Percentiles rank a stretch among this genome's conserved stretches.
phyloP scores from a whole-genome alignment of 2,797 vertebrate species.

The Danio albolineatus region DNA sequence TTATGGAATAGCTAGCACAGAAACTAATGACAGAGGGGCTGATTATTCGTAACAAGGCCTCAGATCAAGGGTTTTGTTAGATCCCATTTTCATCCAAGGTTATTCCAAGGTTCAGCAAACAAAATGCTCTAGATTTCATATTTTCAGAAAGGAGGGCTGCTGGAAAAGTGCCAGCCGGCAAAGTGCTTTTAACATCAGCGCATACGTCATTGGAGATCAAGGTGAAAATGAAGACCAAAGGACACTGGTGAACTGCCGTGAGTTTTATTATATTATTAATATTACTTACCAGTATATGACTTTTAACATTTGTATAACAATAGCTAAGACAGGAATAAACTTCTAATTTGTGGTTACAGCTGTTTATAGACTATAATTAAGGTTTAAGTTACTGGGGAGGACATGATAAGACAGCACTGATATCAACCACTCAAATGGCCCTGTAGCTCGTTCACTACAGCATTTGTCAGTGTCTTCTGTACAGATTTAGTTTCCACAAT shows the following conservation, averaged over 20 bases:
- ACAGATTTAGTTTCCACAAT: background rate
- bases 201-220: background rate
- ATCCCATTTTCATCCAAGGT: conserved; percentile 25
- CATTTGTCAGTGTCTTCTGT: background rate
- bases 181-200: background rate
- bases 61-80: background rate
- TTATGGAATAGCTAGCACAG: background rate
- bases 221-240: conserved; percentile 20
- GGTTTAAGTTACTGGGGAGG: background rate
- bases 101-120: background rate
- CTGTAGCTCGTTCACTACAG: background rate
- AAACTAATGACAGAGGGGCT: background rate
- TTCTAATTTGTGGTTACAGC: background rate
- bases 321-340: background rate
- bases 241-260: background rate
- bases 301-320: background rate
- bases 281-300: background rate
- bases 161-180: conserved; percentile 16
- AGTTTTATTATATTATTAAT: background rate
- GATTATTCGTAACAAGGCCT: background rate
- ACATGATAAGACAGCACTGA: background rate
- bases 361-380: background rate
- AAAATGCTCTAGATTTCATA: conserved; percentile 4
- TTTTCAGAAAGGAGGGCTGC: conserved; percentile 11
- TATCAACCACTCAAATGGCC: background rate